Percentiles rank a stretch among this genome's conserved stretches.
Conservation (phyloP, 2,888 invertebrate genomes). For the Drosophila algonquin region DNA sequence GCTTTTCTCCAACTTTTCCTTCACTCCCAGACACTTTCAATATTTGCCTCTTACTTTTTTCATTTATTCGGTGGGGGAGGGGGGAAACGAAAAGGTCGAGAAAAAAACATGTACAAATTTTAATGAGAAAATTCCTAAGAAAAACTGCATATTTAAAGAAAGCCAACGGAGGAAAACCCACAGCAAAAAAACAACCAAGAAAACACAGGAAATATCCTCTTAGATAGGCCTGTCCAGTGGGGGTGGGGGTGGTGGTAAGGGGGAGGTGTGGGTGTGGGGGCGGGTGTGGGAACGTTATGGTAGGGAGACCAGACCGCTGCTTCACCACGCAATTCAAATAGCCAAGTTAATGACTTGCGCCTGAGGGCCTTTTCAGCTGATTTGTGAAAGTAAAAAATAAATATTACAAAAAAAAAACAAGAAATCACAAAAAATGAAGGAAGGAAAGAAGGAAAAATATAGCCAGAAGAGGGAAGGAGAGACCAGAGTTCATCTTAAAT, state of each 20-base stretch:
- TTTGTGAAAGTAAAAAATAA: slow-evolving; percentile 69
- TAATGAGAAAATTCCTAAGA: slow-evolving; percentile 80
- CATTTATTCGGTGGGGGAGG: slow-evolving; percentile 55
- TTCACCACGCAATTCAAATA: slow-evolving; percentile 69
- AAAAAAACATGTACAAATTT: slow-evolving; percentile 51
- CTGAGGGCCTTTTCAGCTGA: slow-evolving; percentile 63
- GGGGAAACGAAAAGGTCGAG: slow-evolving; percentile 42
- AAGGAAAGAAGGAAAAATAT: slow-evolving; percentile 22
- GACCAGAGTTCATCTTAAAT: slow-evolving; percentile 42
- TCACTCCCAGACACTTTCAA: slow-evolving; percentile 75
- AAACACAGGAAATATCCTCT: slow-evolving; percentile 65
- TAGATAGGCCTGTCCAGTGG: slow-evolving; percentile 38
- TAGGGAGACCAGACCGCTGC: neutral
- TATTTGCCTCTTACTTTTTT: slow-evolving; percentile 67
- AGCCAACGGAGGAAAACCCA: slow-evolving; percentile 18
- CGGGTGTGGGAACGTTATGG: slow-evolving; percentile 13
- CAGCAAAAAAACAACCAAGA: slow-evolving; percentile 27
- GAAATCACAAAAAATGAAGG: neutral
- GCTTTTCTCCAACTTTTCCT: slow-evolving; percentile 55
- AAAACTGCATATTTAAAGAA: slow-evolving; percentile 79
- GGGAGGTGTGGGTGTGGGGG: neutral
- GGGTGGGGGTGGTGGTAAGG: too few species aligned
- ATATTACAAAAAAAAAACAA: slow-evolving; percentile 26
- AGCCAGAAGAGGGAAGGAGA: neutral
- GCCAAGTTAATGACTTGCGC: slow-evolving; percentile 80